A percentile compares a stretch with the other conserved stretches of the same genome.
Evolutionary conservation across 2,113 vertebrate species (phyloP).

Genomic region (Nibea coibor): DNA sequence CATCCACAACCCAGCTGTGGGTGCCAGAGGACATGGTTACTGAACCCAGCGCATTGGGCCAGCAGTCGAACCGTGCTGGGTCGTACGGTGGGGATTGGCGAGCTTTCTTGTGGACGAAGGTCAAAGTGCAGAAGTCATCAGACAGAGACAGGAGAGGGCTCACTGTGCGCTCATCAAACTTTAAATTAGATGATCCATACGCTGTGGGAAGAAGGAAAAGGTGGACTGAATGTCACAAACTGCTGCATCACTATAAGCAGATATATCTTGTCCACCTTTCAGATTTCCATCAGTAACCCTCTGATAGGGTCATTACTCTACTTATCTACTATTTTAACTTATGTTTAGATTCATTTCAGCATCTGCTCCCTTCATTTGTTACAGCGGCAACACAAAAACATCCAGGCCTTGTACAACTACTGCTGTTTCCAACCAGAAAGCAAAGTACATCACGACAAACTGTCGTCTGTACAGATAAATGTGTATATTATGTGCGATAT

Average conservation of each 20-base stretch:
- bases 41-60: conserved; percentile 91
- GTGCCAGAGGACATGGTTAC: conserved; percentile 84
- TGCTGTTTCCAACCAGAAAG: too few species aligned
- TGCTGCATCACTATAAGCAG: background rate
- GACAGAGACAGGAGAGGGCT: conserved; percentile 89
- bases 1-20: conserved; percentile 88
- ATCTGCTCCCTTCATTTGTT: too few species aligned
- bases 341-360: too few species aligned
- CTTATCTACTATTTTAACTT: too few species aligned
- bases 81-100: conserved; percentile 79
- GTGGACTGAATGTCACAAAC: background rate
- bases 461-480: too few species aligned
- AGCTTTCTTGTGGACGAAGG: conserved; percentile 86
- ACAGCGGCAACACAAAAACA: too few species aligned
- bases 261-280: too few species aligned
- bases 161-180: conserved; percentile 87
- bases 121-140: conserved; percentile 86
- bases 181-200: conserved; percentile 78
- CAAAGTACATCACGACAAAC: too few species aligned
- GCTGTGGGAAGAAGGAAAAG: conserved; percentile 57
- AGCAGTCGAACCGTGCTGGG: conserved; percentile 90
- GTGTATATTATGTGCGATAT: too few species aligned
- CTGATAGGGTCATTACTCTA: too few species aligned
- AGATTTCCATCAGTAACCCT: too few species aligned
- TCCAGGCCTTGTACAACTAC: too few species aligned